phyloP scores from a whole-genome alignment of 2,113 vertebrate genomes.

The Spea multiplicata region DNA sequence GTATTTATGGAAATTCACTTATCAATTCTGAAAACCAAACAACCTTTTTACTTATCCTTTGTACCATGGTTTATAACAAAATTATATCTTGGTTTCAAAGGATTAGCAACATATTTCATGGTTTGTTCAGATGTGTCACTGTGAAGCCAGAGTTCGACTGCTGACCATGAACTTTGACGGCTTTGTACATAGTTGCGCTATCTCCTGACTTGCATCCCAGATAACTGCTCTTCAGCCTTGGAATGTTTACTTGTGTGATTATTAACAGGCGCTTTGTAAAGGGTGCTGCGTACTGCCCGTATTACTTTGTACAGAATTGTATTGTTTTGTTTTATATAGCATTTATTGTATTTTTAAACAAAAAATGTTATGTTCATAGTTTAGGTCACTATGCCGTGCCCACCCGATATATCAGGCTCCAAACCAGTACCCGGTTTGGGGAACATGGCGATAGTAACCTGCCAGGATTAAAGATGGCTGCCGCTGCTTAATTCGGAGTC shows the following conservation, averaged over 20 bases:
- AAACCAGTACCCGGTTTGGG: too few species aligned
- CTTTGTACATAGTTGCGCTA: neutral
- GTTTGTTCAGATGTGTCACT: neutral
- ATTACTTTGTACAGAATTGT: too few species aligned
- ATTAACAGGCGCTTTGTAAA: too few species aligned
- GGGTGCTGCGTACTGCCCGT: too few species aligned
- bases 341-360: too few species aligned
- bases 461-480: neutral
- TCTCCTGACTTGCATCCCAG: neutral
- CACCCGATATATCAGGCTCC: too few species aligned
- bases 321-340: too few species aligned
- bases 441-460: neutral
- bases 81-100: neutral
- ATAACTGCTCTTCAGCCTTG: conserved; percentile 9
- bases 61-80: neutral
- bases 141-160: conserved; percentile 10
- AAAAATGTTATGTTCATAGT: too few species aligned
- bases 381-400: too few species aligned
- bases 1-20: too few species aligned
- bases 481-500: neutral
- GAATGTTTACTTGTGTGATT: neutral
- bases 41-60: neutral
- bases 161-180: conserved; percentile 7
- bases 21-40: too few species aligned
- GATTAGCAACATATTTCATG: neutral